Evolutionary conservation across 2,113 vertebrate genomes (phyloP).

Genomic region (Oxyura jamaicensis): DNA sequence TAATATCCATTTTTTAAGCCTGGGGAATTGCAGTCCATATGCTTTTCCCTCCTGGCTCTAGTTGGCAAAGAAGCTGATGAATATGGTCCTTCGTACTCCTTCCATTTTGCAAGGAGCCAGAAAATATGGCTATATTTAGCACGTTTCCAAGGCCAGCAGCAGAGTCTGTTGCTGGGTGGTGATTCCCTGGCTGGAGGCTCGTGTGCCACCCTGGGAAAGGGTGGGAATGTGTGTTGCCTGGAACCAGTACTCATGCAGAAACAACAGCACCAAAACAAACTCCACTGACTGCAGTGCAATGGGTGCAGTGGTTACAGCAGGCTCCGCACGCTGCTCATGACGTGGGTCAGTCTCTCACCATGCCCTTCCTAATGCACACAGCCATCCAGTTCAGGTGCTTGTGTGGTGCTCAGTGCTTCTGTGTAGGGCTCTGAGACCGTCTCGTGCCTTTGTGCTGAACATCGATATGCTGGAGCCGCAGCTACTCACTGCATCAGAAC

Average conservation of each 20-base stretch:
- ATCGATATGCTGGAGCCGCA: accelerated
- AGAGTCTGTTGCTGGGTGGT: constrained; percentile 37
- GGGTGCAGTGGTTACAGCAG: neutral
- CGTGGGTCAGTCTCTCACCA: neutral
- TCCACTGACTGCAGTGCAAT: neutral
- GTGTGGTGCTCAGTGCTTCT: neutral
- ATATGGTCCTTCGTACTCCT: neutral
- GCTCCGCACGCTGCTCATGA: accelerated
- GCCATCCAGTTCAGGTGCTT: neutral
- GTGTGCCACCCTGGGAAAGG: neutral
- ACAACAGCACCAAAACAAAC: neutral
- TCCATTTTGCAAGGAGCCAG: constrained; percentile 14
- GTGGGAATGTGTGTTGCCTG: neutral
- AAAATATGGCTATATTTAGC: constrained; percentile 48
- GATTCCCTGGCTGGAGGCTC: constrained; percentile 36
- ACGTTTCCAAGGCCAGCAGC: constrained; percentile 32
- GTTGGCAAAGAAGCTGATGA: constrained; percentile 39
- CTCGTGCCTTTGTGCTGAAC: neutral
- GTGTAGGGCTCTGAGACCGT: neutral
- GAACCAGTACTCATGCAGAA: neutral
- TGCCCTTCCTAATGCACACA: accelerated
- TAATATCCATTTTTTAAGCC: constrained; percentile 31
- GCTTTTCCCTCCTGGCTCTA: constrained; percentile 44
- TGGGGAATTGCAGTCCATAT: constrained; percentile 24
- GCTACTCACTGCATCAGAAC: neutral